Evolutionary conservation across 2,113 vertebrate species (phyloP), one percentile per base, ranked within the genome.

Genomic region (Rhinichthys klamathensis): DNA sequence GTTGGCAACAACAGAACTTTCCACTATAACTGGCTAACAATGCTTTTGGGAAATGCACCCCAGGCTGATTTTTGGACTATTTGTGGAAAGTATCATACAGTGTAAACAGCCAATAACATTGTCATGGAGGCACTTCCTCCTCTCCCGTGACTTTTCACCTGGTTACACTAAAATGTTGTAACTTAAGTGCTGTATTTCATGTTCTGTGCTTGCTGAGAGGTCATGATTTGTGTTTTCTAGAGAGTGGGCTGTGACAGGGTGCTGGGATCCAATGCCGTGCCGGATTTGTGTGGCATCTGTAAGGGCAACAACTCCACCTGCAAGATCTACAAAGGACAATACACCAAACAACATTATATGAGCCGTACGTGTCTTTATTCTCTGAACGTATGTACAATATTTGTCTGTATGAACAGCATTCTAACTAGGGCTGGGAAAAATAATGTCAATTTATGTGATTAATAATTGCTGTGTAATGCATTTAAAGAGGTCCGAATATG

Each of bases 291-390:
- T 4, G 97, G 97, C 0, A 92, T 97, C 51, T 98, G 97, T 89
- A 93, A 92, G 63, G 97, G 97, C 65, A 93, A 96, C 90, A 96
- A 96, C 89, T 95, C 96, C 67, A 95, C 94, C 58, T 98, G 97
- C 90, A 94, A 92, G 49, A 91, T 91, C 38, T 96, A 95, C 88
- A 96, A 92, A 84, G 96, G 96, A 25, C 94, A 95, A 60, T 96
- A 96, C 83, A 93, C 89, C 86, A 96, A 96, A 89, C 95, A 96
- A 44, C 95, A 96, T 86, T 93, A 89, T 27, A 89, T 92, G 10
- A 96, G 96, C 88, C 94, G 94, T 73, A 92, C 0, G 78, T 80
- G 38, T 30, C 4, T 80, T 63, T 46, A 12, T 2, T 27, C 35
- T 63, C 15, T 1, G 3, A 41, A 41, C 21, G 13, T 30, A 23